A percentile compares a stretch with the other conserved stretches of the same genome.
These are phyloP conservation scores for Aplochiton taeniatus DNA, from an alignment of 2,797 vertebrate genomes.

Conservation along the genomic window DNA sequence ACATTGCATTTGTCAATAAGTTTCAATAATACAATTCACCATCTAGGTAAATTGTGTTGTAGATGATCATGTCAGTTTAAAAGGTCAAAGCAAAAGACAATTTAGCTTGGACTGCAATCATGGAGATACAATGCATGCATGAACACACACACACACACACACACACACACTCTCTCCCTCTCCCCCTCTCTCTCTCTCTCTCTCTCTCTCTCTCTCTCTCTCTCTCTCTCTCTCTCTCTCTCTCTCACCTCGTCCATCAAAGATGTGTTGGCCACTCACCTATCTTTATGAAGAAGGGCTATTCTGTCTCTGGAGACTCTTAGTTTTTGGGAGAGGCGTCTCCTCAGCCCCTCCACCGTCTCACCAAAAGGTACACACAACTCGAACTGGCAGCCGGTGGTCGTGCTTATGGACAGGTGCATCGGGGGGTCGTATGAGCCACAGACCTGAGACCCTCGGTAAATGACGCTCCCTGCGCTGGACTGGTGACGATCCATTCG, in stretches of 20 bases:
- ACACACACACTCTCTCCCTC: too few relatives aligned
- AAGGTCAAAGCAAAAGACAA: too few relatives aligned
- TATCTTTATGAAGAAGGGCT: conserved; percentile 86
- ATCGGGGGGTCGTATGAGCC: conserved; percentile 73
- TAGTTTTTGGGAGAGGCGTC: conserved; percentile 83
- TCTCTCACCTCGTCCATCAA: background rate
- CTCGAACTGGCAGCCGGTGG: conserved; percentile 87
- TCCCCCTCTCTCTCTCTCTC: background rate
- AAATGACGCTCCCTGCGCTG: conserved; percentile 77
- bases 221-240: too few relatives aligned
- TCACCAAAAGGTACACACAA: conserved; percentile 83
- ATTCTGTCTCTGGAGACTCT: conserved; percentile 85
- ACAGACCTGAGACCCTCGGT: conserved; percentile 66
- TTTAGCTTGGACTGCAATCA: too few relatives aligned
- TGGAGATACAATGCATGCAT: too few relatives aligned
- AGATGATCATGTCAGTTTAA: too few relatives aligned
- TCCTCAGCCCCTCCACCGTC: conserved; percentile 87
- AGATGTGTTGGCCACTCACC: conserved; percentile 70
- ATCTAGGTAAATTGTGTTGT: too few relatives aligned
- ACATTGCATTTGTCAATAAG: conserved; percentile 23
- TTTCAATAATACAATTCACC: conserved; percentile 3
- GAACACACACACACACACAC: too few relatives aligned
- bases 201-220: too few relatives aligned
- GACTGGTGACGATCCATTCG: conserved; percentile 82
- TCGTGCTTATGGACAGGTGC: conserved; percentile 83